Evolutionary conservation across 2,888 invertebrate genomes (phyloP).

Genomic region (Troglohyphantes excavatus): DNA sequence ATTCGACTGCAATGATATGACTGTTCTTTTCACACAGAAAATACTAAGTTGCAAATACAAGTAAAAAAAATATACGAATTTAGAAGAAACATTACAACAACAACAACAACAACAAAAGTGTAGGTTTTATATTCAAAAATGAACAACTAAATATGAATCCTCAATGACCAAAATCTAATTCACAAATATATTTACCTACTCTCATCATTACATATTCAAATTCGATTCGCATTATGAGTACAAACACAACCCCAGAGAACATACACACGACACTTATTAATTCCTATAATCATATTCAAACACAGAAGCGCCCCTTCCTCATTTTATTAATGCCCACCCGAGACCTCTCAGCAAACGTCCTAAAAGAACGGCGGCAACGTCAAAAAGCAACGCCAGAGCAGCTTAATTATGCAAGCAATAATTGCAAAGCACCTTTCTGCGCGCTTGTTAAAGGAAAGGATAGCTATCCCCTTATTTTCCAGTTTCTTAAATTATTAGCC

Average conservation of each 20-base stretch:
- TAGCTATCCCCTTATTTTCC: background rate
- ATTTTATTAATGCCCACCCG: background rate
- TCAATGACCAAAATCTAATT: too few relatives aligned
- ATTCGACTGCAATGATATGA: too few relatives aligned
- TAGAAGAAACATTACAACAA: too few relatives aligned
- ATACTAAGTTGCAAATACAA: too few relatives aligned
- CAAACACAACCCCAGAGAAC: background rate
- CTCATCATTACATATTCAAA: too few relatives aligned
- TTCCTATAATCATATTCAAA: background rate
- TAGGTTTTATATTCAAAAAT: too few relatives aligned
- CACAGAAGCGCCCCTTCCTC: background rate
- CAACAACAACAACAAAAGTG: too few relatives aligned
- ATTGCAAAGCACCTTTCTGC: background rate
- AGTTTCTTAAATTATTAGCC: constrained; percentile 39
- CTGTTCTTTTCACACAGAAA: too few relatives aligned
- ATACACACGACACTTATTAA: background rate
- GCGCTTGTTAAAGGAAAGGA: background rate
- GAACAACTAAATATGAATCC: too few relatives aligned
- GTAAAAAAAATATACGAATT: too few relatives aligned
- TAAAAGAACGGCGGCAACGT: background rate
- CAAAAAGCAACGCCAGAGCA: background rate
- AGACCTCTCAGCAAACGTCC: background rate
- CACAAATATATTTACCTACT: too few relatives aligned
- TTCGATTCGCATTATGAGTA: too few relatives aligned
- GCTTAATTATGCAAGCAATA: constrained; percentile 5